Evolutionary conservation across 92 coral and sea anemone species (phyloP).

Genomic region (Bergia puertoricense): DNA sequence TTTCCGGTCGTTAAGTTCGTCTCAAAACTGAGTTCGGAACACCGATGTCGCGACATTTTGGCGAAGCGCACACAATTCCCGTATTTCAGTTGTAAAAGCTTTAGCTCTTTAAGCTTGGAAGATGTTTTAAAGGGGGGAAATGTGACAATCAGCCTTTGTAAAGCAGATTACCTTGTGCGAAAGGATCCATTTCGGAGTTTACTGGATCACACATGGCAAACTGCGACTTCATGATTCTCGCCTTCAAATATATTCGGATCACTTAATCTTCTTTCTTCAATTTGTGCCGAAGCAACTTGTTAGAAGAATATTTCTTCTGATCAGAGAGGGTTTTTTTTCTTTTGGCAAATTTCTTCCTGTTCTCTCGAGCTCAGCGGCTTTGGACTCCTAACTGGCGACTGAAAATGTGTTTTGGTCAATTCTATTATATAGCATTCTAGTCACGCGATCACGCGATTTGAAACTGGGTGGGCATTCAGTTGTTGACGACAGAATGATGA

Average conservation of each 20-base stretch:
- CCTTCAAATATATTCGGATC: neutral
- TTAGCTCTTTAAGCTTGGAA: neutral
- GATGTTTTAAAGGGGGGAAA: neutral
- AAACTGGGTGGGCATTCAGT: slow-evolving; percentile 30
- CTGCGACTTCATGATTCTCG: slow-evolving; percentile 34
- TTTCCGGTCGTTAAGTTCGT: slow-evolving; percentile 15
- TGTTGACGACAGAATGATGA: slow-evolving; percentile 32
- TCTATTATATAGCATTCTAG: slow-evolving; percentile 23
- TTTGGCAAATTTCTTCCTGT: neutral
- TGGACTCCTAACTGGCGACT: neutral
- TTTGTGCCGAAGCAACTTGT: slow-evolving; percentile 2
- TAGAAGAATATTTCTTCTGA: neutral
- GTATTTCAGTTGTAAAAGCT: neutral
- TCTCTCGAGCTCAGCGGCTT: neutral
- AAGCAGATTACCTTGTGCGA: slow-evolving; percentile 31
- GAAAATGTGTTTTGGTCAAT: slow-evolving; percentile 10
- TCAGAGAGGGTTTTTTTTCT: neutral
- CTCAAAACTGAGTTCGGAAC: neutral
- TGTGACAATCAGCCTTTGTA: neutral
- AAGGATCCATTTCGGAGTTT: slow-evolving; percentile 27
- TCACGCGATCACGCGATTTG: slow-evolving; percentile 39
- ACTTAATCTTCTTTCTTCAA: slow-evolving; percentile 4
- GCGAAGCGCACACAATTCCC: too few species aligned
- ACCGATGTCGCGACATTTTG: neutral
- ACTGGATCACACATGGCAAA: slow-evolving; percentile 23